Evolutionary conservation across 2,797 vertebrate genomes (phyloP).

Genomic region (Paguma larvata): DNA sequence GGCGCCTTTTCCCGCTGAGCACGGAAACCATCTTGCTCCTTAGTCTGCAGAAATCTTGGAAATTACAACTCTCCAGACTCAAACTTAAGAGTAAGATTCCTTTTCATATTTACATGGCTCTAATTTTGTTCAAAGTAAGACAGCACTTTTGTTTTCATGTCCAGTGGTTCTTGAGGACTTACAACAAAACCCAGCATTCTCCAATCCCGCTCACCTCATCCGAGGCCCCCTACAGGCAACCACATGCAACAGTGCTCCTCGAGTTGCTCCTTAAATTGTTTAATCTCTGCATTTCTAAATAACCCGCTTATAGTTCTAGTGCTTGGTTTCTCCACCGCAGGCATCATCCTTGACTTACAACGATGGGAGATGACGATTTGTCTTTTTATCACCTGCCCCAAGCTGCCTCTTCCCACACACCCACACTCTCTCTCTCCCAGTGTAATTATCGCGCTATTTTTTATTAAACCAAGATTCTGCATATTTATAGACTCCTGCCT

Average conservation of each 20-base stretch:
- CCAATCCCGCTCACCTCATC: fast-evolving
- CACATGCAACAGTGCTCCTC: fast-evolving
- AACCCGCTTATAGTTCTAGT: neutral
- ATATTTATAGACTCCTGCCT: neutral
- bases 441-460: neutral
- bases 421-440: too few species aligned
- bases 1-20: neutral
- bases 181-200: neutral
- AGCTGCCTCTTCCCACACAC: neutral
- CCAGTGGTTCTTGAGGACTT: neutral
- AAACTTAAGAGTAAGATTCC: neutral
- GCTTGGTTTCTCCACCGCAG: neutral
- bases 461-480: neutral
- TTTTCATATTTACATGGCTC: neutral
- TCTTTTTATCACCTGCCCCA: neutral
- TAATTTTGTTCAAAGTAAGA: neutral
- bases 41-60: neutral
- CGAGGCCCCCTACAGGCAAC: too few species aligned
- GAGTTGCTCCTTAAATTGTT: neutral
- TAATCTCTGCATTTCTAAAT: neutral
- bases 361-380: neutral
- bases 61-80: neutral
- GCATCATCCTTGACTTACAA: neutral
- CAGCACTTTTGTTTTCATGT: neutral
- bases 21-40: fast-evolving